These are phyloP conservation scores for Sebastes fasciatus DNA, from an alignment of 2,113 vertebrate species.

Conservation along the genomic window DNA sequence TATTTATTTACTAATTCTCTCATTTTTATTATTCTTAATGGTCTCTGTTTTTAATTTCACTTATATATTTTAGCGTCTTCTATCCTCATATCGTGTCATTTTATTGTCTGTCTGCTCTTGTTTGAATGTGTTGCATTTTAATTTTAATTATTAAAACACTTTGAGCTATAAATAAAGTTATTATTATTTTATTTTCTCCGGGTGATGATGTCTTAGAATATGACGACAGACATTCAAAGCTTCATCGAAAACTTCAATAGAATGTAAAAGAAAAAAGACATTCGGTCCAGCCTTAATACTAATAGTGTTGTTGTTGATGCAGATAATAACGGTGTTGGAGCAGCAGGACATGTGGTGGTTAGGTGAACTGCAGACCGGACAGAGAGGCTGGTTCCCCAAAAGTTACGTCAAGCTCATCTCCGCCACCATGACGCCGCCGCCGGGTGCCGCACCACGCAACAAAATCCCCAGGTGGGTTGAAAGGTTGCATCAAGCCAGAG, in stretches of 20 bases:
- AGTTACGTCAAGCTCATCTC: slow-evolving; percentile 99
- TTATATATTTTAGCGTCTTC: too few relatives aligned
- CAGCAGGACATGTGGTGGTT: slow-evolving; percentile 99
- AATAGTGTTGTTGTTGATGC: neutral
- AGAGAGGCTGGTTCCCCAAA: slow-evolving; percentile 99
- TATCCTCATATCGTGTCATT: too few relatives aligned
- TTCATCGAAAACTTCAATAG: neutral
- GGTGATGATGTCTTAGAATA: too few relatives aligned
- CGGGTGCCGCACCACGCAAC: slow-evolving; percentile 25
- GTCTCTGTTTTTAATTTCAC: too few relatives aligned
- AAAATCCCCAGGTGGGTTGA: slow-evolving; percentile 66
- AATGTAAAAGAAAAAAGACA: neutral
- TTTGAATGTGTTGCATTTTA: too few relatives aligned
- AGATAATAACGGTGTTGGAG: slow-evolving; percentile 95
- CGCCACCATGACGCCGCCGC: slow-evolving; percentile 80
- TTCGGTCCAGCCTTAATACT: neutral
- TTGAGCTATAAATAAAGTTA: too few relatives aligned
- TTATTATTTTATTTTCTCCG: too few relatives aligned
- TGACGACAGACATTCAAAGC: too few relatives aligned
- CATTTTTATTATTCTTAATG: too few relatives aligned
- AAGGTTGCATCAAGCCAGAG: neutral
- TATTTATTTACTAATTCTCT: too few relatives aligned
- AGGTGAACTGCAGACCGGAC: slow-evolving; percentile 94
- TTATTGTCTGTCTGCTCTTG: too few relatives aligned
- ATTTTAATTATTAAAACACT: too few relatives aligned